Evolutionary conservation across 2,888 invertebrate species (phyloP).

Genomic region (Andrena fulva): DNA sequence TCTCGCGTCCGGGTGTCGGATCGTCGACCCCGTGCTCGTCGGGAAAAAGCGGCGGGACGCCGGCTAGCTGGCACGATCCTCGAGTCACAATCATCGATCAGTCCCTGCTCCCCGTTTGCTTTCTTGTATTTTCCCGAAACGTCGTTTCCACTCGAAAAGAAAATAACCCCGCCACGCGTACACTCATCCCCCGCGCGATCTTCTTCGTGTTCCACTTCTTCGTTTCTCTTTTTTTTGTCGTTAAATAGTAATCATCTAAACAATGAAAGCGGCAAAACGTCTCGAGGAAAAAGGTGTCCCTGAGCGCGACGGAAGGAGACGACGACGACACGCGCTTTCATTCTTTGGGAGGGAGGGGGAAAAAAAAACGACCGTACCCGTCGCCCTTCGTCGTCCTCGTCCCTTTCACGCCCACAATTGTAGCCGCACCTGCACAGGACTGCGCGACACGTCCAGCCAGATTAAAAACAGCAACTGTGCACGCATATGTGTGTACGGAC

Average conservation of each 20-base stretch:
- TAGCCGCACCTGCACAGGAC: slow-evolving; percentile 63
- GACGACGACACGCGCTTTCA: slow-evolving; percentile 42
- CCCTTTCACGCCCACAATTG: slow-evolving; percentile 57
- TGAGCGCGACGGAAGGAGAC: slow-evolving; percentile 63
- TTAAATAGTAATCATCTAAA: slow-evolving; percentile 82
- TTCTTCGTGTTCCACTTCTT: slow-evolving; percentile 42
- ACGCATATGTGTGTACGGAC: neutral
- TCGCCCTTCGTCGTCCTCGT: slow-evolving; percentile 63
- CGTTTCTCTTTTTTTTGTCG: slow-evolving; percentile 57
- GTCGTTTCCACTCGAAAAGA: slow-evolving; percentile 42
- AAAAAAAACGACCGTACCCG: slow-evolving; percentile 28
- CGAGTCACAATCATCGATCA: slow-evolving; percentile 41
- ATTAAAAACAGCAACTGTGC: slow-evolving; percentile 35
- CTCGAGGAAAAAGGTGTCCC: slow-evolving; percentile 72
- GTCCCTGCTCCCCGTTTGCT: neutral
- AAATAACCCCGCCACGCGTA: slow-evolving; percentile 38
- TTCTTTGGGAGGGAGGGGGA: slow-evolving; percentile 53
- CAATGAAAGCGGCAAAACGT: slow-evolving; percentile 83
- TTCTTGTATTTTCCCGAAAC: neutral
- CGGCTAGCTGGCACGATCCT: slow-evolving; percentile 54
- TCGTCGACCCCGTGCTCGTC: neutral
- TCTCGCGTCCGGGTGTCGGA: neutral
- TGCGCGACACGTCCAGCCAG: slow-evolving; percentile 47
- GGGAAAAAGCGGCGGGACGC: neutral
- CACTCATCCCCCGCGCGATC: slow-evolving; percentile 11